These are phyloP conservation scores for Aphelinus certus DNA, from an alignment of 1,140 invertebrate species.

Conservation along the genomic window DNA sequence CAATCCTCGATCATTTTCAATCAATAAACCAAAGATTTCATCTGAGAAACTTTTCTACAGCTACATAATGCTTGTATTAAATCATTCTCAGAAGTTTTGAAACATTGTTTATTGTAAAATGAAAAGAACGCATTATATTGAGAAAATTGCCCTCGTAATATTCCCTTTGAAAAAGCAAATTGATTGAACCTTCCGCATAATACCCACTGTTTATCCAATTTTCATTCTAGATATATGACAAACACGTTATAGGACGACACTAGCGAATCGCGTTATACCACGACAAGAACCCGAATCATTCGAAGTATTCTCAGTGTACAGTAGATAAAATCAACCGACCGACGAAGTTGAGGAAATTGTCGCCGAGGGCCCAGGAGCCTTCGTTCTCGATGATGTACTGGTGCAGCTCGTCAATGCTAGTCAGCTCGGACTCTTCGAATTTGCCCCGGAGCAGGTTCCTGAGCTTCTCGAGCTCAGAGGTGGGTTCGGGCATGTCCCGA, in stretches of 20 bases:
- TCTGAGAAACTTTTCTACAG: neutral
- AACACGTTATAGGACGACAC: no score
- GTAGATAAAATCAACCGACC: slow-evolving; percentile 64
- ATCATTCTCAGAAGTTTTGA: neutral
- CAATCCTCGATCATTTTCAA: slow-evolving; percentile 7
- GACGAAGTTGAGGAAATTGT: slow-evolving; percentile 85
- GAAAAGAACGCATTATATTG: no score
- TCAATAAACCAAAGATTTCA: neutral
- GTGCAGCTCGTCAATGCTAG: slow-evolving; percentile 80
- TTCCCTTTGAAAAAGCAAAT: no score
- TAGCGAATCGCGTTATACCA: no score
- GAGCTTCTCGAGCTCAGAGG: slow-evolving; percentile 73
- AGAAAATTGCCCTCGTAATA: no score
- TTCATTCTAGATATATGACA: no score
- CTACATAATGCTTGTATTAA: neutral
- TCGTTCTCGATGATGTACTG: slow-evolving; percentile 89
- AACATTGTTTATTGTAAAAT: no score
- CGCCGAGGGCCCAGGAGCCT: slow-evolving; percentile 90
- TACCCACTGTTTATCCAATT: no score
- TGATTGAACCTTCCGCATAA: no score
- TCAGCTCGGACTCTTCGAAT: slow-evolving; percentile 75
- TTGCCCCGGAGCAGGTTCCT: slow-evolving; percentile 72
- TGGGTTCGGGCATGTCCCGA: slow-evolving; percentile 75
- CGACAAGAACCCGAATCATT: no score
- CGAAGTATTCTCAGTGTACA: neutral